Evolutionary conservation across 2,888 invertebrate genomes (phyloP), one percentile per base, ranked within the genome.

Genomic region (Sylvicola fuscatus): DNA sequence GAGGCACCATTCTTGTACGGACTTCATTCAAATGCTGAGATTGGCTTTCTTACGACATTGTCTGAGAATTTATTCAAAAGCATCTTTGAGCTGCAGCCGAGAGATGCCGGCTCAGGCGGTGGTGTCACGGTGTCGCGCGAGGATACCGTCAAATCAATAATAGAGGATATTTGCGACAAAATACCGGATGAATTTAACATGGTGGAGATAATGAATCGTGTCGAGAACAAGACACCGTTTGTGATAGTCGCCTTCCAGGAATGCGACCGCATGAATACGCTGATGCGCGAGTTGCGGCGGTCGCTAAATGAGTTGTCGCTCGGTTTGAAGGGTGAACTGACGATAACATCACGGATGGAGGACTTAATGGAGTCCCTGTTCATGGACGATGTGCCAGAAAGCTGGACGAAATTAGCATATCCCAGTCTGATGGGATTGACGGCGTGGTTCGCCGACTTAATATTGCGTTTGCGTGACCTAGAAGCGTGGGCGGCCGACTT

Each of bases 261-360:
- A 58, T 89, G 89, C 54, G 92, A 93, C 56, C 67, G 92, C 30
- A 92, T 93, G 90, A 93, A 93, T 55, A 67, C 66, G 27, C 67
- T 95, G 6, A 84, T 83, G 50, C 62, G 67, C 2, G 87, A 89
- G 57, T 72, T 93, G 40, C 67, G 72, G 36, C 62, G 83, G 21
- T 84, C 90, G 0, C 62, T 93, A 5, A 72, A 70, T 46, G 92
- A 92, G 57, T 61, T 87, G 1, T 83, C 89, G 43, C 65, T 90
- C 11, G 93, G 93, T 3, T 61, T 93, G 4, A 90, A 90, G 65
- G 89, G 93, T 36, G 92, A 93, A 58, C 55, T 93, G 45, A 92
- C 92, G 1, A 89, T 93, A 43, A 90, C 89, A 36, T 68, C 76
- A 2, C 81, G 82, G 44, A 93, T 93, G 93, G 93, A 95, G 53